phyloP scores from a whole-genome alignment of 2,797 vertebrate genomes.

The Pempheris klunzingeri region DNA sequence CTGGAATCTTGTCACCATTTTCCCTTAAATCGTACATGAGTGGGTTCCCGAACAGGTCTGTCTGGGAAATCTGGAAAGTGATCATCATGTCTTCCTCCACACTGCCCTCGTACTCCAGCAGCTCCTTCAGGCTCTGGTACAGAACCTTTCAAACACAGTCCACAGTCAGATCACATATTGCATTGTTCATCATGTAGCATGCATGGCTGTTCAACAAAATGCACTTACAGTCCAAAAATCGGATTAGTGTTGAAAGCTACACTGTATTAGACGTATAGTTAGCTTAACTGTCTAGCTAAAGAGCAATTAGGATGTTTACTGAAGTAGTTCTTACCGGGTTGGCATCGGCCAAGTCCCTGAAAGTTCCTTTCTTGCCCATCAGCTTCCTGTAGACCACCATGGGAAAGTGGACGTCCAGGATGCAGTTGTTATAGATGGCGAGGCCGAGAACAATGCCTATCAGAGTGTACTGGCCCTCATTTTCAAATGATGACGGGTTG shows the following conservation, averaged over 20 bases:
- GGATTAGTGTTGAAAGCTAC: not conserved
- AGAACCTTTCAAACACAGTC: slow-evolving; percentile 87
- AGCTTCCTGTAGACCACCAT: slow-evolving; percentile 99
- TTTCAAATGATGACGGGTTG: slow-evolving; percentile 97
- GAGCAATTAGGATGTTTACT: not conserved
- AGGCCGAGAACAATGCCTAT: slow-evolving; percentile 98
- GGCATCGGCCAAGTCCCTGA: slow-evolving; percentile 96
- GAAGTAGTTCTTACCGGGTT: slow-evolving; percentile 90
- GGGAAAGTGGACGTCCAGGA: slow-evolving; percentile 98
- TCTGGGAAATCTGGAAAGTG: slow-evolving; percentile 98
- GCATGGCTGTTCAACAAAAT: not conserved
- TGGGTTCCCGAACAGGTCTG: slow-evolving; percentile 97
- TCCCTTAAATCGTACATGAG: slow-evolving; percentile 98
- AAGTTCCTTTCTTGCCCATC: slow-evolving; percentile 99
- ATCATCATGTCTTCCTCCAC: slow-evolving; percentile 99
- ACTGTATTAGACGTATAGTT: not conserved
- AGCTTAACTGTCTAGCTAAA: not conserved
- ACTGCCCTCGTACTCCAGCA: slow-evolving; percentile 95
- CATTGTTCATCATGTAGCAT: not conserved
- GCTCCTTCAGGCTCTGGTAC: slow-evolving; percentile 95
- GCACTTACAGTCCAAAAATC: not conserved
- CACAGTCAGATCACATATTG: not conserved
- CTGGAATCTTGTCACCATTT: slow-evolving; percentile 97
- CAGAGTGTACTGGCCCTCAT: slow-evolving; percentile 98
- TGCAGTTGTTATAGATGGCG: slow-evolving; percentile 99